A percentile compares a stretch with the other conserved stretches of the same genome.
phyloP scores from a whole-genome alignment of 2,888 invertebrate species.

The Pterostichus madidus region DNA sequence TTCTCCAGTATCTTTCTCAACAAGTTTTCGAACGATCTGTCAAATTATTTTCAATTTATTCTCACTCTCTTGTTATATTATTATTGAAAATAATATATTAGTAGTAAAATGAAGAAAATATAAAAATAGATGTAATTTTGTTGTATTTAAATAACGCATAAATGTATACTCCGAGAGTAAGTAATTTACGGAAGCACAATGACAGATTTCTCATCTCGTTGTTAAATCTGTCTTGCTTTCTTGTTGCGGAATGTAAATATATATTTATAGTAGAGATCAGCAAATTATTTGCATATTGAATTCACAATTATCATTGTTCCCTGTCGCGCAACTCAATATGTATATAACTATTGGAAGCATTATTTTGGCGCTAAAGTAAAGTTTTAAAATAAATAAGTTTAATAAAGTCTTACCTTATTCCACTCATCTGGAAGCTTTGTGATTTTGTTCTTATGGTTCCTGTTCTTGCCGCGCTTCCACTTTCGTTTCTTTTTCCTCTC shows the following conservation, averaged over 20 bases:
- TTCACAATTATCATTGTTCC: conserved; percentile 37
- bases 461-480: conserved; percentile 49
- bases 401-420: conserved; percentile 58
- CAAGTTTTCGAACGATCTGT: too few species aligned
- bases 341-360: not conserved
- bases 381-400: not conserved
- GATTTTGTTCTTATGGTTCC: conserved; percentile 56
- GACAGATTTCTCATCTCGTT: conserved; percentile 9
- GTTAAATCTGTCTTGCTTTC: conserved; percentile 17
- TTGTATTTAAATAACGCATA: too few species aligned
- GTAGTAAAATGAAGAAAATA: too few species aligned
- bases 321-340: conserved; percentile 19
- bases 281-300: conserved; percentile 47
- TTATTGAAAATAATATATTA: too few species aligned
- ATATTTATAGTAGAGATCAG: conserved; percentile 42
- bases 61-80: too few species aligned
- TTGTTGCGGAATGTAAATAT: conserved; percentile 32
- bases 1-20: too few species aligned
- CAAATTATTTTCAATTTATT: too few species aligned
- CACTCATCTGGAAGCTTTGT: conserved; percentile 62
- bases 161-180: too few species aligned
- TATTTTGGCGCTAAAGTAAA: conserved; percentile 14
- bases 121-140: too few species aligned
- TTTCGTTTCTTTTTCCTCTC: conserved; percentile 61
- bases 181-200: conserved; percentile 5